Evolutionary conservation across 2,113 vertebrate genomes (phyloP).

Genomic region (Spea bombifrons): DNA sequence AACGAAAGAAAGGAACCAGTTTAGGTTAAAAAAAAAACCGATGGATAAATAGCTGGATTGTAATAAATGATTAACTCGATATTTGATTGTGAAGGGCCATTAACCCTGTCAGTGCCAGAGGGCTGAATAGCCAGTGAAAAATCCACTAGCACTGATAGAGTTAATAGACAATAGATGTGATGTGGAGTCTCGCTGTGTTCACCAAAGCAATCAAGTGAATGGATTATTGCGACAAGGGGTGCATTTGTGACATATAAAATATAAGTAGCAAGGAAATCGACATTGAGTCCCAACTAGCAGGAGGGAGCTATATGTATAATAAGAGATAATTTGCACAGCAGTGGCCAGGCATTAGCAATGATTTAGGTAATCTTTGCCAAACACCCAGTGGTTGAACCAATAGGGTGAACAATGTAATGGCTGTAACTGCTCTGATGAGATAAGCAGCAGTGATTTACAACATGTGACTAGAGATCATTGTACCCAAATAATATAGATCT

Average conservation of each 20-base stretch:
- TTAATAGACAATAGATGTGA: too few relatives aligned
- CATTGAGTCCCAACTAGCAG: constrained; percentile 22
- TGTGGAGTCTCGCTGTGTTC: background rate
- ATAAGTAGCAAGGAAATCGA: background rate
- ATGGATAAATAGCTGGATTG: too few relatives aligned
- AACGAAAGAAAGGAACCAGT: too few relatives aligned
- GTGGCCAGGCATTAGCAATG: constrained; percentile 33
- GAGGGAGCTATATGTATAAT: constrained; percentile 25
- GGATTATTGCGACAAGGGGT: background rate
- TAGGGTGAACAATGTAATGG: background rate
- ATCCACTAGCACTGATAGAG: too few relatives aligned
- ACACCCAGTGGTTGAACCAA: constrained; percentile 12
- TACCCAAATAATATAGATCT: background rate
- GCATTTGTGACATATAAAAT: background rate
- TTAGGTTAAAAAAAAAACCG: too few relatives aligned
- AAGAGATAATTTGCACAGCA: constrained; percentile 35
- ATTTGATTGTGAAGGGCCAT: too few relatives aligned
- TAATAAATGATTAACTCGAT: too few relatives aligned
- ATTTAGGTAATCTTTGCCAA: constrained; percentile 34
- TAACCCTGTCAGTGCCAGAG: too few relatives aligned
- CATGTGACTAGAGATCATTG: background rate
- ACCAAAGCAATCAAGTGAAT: constrained; percentile 1
- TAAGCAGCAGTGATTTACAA: constrained; percentile 30
- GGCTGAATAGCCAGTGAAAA: too few relatives aligned
- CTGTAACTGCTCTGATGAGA: background rate